Evolutionary conservation across 2,113 vertebrate genomes (phyloP).

Genomic region (Mustelus asterias): DNA sequence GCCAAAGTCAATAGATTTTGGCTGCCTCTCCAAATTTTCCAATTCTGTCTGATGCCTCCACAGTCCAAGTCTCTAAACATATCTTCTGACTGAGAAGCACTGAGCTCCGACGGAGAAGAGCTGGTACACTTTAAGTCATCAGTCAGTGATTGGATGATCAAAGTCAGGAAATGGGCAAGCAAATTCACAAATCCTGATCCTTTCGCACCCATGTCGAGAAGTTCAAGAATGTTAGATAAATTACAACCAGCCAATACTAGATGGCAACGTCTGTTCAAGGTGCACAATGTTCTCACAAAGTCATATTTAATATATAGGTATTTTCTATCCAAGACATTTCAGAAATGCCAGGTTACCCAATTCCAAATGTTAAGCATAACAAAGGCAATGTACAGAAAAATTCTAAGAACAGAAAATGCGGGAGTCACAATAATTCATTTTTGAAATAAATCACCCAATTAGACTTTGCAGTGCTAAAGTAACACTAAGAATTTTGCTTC

Average conservation of each 20-base stretch:
- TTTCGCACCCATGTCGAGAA: background rate
- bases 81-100: background rate
- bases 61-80: background rate
- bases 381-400: background rate
- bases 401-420: background rate
- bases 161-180: background rate
- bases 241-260: background rate
- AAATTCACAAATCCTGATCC: background rate
- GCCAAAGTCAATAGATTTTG: too few relatives aligned
- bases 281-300: background rate
- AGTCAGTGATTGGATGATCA: background rate
- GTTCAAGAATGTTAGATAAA: background rate
- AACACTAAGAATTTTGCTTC: background rate
- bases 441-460: background rate
- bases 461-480: background rate
- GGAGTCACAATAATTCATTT: background rate
- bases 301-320: background rate
- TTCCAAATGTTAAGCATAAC: background rate
- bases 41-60: too few relatives aligned
- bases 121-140: background rate
- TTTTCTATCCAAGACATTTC: background rate
- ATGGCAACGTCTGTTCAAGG: background rate
- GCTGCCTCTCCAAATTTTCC: too few relatives aligned
- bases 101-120: background rate
- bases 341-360: background rate